A percentile compares a stretch with the other conserved stretches of the same genome.
phyloP scores from a whole-genome alignment of 2,113 vertebrate genomes.

The Pterocles burchelli region DNA sequence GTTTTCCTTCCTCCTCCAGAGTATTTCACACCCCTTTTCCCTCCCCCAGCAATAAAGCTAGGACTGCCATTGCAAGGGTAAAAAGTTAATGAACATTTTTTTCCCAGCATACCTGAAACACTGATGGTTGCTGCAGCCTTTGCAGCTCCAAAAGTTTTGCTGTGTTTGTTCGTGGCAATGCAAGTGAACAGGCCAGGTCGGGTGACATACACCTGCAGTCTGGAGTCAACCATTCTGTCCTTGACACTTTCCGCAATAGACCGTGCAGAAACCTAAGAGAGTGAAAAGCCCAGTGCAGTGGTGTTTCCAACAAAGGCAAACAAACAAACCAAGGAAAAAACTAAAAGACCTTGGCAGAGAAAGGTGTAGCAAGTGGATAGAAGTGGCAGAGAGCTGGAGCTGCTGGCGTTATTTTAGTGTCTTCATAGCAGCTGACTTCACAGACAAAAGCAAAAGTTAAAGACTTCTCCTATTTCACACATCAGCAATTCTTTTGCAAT shows the following conservation, averaged over 20 bases:
- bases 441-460: neutral
- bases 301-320: neutral
- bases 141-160: slow-evolving; percentile 87
- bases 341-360: neutral
- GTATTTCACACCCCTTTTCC: neutral
- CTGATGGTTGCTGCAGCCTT: slow-evolving; percentile 90
- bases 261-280: slow-evolving; percentile 83
- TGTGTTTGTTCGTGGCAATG: slow-evolving; percentile 91
- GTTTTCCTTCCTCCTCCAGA: neutral
- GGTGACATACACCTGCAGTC: slow-evolving; percentile 84
- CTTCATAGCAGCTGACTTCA: neutral
- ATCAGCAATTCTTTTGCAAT: neutral
- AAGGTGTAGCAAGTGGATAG: neutral
- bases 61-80: neutral
- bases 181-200: slow-evolving; percentile 93
- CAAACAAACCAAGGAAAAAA: neutral
- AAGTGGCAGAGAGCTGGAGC: neutral
- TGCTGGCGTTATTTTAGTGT: rapidly evolving
- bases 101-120: slow-evolving; percentile 82
- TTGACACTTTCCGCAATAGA: slow-evolving; percentile 88
- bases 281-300: neutral
- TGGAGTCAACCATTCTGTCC: slow-evolving; percentile 87
- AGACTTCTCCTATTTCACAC: neutral
- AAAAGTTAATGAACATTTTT: neutral
- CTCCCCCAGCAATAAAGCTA: neutral